Conservation (phyloP, 2,113 vertebrate species). For the Cygnus buccinator region DNA sequence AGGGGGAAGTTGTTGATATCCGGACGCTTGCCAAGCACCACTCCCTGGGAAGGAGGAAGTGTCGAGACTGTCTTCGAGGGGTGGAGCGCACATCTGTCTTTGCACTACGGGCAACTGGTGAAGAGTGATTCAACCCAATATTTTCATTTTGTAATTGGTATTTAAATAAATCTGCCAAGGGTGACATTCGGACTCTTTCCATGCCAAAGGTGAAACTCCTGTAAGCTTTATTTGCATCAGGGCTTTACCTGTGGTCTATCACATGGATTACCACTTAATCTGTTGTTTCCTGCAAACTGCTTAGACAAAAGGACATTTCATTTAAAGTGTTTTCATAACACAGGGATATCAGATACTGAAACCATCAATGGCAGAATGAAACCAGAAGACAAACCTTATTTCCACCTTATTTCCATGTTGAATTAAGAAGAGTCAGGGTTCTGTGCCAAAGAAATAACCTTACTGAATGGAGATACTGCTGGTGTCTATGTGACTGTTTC, state of each 20-base stretch:
- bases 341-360: background rate
- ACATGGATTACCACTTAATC: background rate
- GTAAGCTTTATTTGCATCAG: background rate
- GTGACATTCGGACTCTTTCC: background rate
- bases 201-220: background rate
- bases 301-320: background rate
- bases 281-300: background rate
- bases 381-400: background rate
- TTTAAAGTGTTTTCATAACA: background rate
- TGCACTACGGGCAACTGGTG: background rate
- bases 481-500: background rate
- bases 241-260: background rate
- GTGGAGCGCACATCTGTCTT: conserved; percentile 9
- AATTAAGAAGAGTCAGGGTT: background rate
- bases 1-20: background rate
- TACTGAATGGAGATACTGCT: background rate
- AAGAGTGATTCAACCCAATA: background rate
- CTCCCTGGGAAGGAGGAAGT: background rate
- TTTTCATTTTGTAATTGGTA: background rate
- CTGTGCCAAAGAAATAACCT: background rate
- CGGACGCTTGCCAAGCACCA: background rate
- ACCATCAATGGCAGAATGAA: background rate
- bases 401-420: background rate
- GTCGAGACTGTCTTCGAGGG: background rate
- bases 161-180: background rate